Evolutionary conservation across 2,113 vertebrate genomes (phyloP), one percentile per base, ranked within the genome.

Genomic region (Xenopus laevis): DNA sequence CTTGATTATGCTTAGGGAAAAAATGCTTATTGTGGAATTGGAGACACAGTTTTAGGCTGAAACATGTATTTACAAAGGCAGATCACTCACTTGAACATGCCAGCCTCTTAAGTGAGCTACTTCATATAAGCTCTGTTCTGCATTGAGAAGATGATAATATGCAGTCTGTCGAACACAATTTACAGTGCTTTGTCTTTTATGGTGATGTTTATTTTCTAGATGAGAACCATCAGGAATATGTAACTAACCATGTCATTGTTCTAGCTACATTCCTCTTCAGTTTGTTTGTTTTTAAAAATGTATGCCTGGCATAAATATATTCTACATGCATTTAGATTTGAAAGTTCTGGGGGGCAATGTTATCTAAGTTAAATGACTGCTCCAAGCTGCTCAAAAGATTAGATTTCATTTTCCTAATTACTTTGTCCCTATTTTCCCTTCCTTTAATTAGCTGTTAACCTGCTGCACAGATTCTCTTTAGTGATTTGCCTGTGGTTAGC

Each of bases 391-490:
- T 70, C 68, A 59, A 77, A 30, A 77, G 59, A 77, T 77, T 77
- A 70, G 67, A 77, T 77, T 77, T 77, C 68, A 70, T 77, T 74
- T 59, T 69, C 46, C 67, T 64, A 77, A 77, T 77, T 69, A 68
- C 73, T 68, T 75, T 58, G 15, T 63, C 73, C 21, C 46, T 63
- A 27, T 47, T 77, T 69, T 76, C 40, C 50, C 52, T 52, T 57
- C 65, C 47, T 62, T 77, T 77, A 70, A 77, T 77, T 77, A 77
- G 69, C 47, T 17, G 46, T 77, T 69, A 77, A 77, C 74, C 74
- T 70, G 67, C 66, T 64, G 74, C 47, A 68, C 74, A 77, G 74
- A 69, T 77, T 67, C 67, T 64, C 59, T 69, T 77, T 70, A 70
- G 57, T 55, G 59, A 64, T 70, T 52, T 77, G 30, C 66, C 20